Evolutionary conservation across 2,113 vertebrate species (phyloP).

Genomic region (Theristicus caerulescens): DNA sequence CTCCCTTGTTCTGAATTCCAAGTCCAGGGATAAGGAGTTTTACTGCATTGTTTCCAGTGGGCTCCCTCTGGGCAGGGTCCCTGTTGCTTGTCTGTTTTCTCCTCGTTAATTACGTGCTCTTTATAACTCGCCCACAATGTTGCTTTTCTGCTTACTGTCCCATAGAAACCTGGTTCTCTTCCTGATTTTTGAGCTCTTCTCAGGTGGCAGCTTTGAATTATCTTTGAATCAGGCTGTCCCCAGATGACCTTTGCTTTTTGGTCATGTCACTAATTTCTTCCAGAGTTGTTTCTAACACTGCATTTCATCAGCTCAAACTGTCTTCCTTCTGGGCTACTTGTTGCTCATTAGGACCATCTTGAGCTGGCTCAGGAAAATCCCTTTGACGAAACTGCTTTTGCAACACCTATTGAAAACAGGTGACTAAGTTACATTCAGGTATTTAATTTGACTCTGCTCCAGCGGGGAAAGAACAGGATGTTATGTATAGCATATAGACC

Average conservation of each 20-base stretch:
- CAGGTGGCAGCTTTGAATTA: neutral
- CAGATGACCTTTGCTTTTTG: neutral
- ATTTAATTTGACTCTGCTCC: neutral
- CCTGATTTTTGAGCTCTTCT: neutral
- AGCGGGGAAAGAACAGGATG: neutral
- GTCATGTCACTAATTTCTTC: neutral
- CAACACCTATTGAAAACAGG: neutral
- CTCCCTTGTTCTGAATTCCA: neutral
- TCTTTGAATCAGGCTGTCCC: neutral
- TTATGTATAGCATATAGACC: neutral
- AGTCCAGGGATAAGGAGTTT: neutral
- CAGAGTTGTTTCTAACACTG: neutral
- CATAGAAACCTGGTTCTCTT: neutral
- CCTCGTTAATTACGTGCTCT: neutral
- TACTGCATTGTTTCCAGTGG: neutral
- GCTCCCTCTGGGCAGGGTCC: neutral
- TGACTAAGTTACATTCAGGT: neutral
- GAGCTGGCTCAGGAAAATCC: neutral
- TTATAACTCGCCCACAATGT: neutral
- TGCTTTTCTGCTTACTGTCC: neutral
- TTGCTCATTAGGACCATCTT: neutral
- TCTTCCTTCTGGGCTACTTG: neutral
- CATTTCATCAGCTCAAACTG: neutral
- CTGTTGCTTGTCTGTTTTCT: neutral
- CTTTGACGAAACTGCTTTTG: neutral